A percentile compares a stretch with the other conserved stretches of the same genome.
Conservation (phyloP, 1,140 invertebrate genomes). For the Pararge aegeria region DNA sequence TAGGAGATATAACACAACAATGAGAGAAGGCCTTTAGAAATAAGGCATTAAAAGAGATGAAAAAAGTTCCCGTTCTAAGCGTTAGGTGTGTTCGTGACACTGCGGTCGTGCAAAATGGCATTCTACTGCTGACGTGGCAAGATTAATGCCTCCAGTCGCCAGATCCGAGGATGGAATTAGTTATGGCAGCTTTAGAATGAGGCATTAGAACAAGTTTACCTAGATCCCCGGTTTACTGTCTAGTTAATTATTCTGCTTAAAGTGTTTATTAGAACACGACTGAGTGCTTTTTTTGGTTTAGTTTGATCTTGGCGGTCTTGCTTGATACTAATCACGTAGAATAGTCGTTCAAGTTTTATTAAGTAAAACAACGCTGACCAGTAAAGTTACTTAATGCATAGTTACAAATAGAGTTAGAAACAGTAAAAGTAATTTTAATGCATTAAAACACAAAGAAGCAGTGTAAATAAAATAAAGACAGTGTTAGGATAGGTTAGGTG, state of each 20-base stretch:
- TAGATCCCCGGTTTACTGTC: background rate
- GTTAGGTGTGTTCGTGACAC: slow-evolving; percentile 11
- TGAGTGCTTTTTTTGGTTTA: background rate
- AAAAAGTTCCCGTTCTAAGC: background rate
- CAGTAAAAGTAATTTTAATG: too few relatives aligned
- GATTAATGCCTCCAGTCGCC: slow-evolving; percentile 4
- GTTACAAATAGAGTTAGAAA: too few relatives aligned
- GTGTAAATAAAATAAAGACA: background rate
- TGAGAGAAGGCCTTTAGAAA: background rate
- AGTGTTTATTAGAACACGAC: background rate
- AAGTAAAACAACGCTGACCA: too few relatives aligned
- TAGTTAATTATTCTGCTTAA: background rate
- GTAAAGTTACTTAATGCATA: too few relatives aligned
- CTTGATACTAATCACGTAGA: too few relatives aligned
- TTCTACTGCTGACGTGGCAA: slow-evolving; percentile 12
- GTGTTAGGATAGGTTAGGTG: too few relatives aligned
- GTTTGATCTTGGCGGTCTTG: too few relatives aligned
- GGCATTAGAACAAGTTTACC: slow-evolving; percentile 5
- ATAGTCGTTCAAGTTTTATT: too few relatives aligned
- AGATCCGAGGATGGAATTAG: slow-evolving; percentile 11
- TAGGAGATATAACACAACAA: background rate
- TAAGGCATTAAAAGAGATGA: slow-evolving; percentile 1
- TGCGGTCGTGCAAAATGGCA: slow-evolving; percentile 10
- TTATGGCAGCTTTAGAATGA: slow-evolving; percentile 4
- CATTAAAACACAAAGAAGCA: background rate